phyloP scores from a whole-genome alignment of 2,888 invertebrate genomes.

The Reticulitermes lucifugus region DNA sequence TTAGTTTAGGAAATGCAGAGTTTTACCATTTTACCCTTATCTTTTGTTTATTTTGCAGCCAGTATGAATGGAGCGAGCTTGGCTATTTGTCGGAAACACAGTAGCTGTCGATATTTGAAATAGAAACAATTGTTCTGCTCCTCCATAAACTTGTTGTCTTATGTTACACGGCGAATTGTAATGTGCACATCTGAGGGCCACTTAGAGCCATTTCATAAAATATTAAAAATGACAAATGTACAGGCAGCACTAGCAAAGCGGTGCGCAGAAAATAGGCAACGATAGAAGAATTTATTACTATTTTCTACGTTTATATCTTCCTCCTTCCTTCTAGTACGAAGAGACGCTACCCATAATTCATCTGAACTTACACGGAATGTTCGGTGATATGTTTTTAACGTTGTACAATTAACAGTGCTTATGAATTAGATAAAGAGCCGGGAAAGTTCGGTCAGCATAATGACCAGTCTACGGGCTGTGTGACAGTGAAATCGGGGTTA shows the following conservation, averaged over 20 bases:
- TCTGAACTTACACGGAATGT: background rate
- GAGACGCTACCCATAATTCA: background rate
- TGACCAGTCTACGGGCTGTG: no score
- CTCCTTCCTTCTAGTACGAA: background rate
- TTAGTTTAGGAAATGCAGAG: no score
- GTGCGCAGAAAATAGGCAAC: background rate
- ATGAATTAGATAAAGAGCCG: no score
- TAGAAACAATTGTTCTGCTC: constrained; percentile 8
- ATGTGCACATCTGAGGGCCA: background rate
- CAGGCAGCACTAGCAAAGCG: background rate
- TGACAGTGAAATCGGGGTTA: no score
- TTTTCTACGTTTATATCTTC: constrained; percentile 22
- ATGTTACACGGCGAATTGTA: background rate
- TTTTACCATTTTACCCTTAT: no score
- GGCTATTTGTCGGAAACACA: background rate
- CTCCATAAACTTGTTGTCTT: constrained; percentile 4
- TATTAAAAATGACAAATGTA: constrained; percentile 26
- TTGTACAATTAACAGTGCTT: no score
- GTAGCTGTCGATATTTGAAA: background rate
- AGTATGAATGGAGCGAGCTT: no score
- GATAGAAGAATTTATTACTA: constrained; percentile 19
- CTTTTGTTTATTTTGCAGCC: no score
- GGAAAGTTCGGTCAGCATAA: no score
- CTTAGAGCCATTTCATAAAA: constrained; percentile 21
- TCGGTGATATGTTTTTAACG: background rate